phyloP scores from a whole-genome alignment of 2,797 vertebrate genomes.

The Pelobates cultripes region DNA sequence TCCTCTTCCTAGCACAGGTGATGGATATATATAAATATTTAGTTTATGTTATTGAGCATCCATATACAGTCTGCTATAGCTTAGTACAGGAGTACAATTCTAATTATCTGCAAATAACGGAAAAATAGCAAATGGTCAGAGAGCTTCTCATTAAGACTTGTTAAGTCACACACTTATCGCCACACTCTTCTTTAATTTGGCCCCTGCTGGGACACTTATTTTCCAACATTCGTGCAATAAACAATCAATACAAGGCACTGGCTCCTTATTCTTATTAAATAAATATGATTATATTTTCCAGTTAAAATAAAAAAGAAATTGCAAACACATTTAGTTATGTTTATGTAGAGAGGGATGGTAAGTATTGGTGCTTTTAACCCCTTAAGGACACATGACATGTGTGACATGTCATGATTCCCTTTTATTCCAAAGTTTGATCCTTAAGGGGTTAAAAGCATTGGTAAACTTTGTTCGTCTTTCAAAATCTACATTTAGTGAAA shows the following conservation, averaged over 20 bases:
- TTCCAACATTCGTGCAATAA: slow-evolving; percentile 82
- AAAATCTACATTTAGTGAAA: too few species aligned
- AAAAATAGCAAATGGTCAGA: slow-evolving; percentile 76
- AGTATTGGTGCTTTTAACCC: too few species aligned
- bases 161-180: slow-evolving; percentile 80
- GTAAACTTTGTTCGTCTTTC: too few species aligned
- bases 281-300: slow-evolving; percentile 32
- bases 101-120: slow-evolving; percentile 81
- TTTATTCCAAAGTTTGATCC: too few species aligned
- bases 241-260: slow-evolving; percentile 79
- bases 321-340: not conserved
- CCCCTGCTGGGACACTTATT: slow-evolving; percentile 77
- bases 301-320: not conserved
- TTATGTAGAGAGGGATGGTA: not conserved
- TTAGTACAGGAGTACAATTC: slow-evolving; percentile 69
- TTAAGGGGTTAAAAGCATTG: too few species aligned
- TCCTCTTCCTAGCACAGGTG: too few species aligned
- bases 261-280: slow-evolving; percentile 72
- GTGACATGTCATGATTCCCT: too few species aligned
- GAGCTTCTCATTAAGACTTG: slow-evolving; percentile 84
- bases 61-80: slow-evolving; percentile 19
- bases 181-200: slow-evolving; percentile 71
- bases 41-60: not conserved
- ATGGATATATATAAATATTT: not conserved
- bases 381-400: too few species aligned